Evolutionary conservation across 2,113 vertebrate species (phyloP), one percentile per base, ranked within the genome.

Genomic region (Odocoileus hemionus): DNA sequence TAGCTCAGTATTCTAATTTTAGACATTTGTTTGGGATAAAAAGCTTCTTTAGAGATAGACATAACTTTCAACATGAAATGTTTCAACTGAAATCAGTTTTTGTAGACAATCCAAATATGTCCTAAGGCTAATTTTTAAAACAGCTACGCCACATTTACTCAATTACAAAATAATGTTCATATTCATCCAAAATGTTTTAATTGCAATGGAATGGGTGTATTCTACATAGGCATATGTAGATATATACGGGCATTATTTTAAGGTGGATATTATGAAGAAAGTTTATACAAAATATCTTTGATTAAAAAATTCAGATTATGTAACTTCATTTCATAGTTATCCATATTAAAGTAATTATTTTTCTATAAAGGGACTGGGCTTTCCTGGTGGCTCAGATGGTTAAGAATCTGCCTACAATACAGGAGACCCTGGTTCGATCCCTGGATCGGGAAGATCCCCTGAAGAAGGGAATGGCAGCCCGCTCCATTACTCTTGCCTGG

Each of bases 1-100:
- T 98, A 98, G 97, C 83, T 97, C 28, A 87, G 93, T 97, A 94
- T 82, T 85, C 88, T 98, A 98, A 97, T 97, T 98, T 97, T 96
- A 86, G 94, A 95, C 91, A 96, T 60, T 97, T 61, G 86, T n/a
- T 97, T 57, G 92, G 97, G 79, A 96, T 91, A 97, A 97, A 98
- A 97, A 97, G 98, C 39, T 70, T 95, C 79, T 58, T 98, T 96
- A 91, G 97, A 95, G 94, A 98, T 76, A 97, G 91, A 95, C 28
- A 30, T 80, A 94, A 98, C 67, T 98, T 97, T 21, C 54, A 98
- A 97, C 97, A 95, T 88, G 97, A 98, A 93, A 50, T 64, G 39
- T 89, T 95, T 96, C 74, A 97, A 74, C 23, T 95, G 36, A 97
- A 97, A 55, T 90, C 91, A 57, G 33, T 95, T 64, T 95, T 90